Conservation (phyloP, 2,888 invertebrate genomes). For the Cosmia trapezina region DNA sequence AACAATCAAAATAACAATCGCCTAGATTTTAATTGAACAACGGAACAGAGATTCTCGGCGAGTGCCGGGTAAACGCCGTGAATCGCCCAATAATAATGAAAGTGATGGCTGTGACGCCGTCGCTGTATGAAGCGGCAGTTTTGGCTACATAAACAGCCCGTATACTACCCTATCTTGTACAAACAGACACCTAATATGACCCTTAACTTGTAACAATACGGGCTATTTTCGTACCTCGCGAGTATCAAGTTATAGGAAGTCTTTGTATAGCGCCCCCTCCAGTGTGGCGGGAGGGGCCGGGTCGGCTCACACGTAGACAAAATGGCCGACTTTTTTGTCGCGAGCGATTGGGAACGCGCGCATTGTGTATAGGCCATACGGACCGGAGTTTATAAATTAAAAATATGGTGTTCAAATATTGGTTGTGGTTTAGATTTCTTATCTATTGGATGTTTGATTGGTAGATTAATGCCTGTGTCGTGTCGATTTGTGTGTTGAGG, state of each 20-base stretch:
- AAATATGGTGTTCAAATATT: constrained; percentile 60
- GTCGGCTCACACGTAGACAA: constrained; percentile 85
- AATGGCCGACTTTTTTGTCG: constrained; percentile 86
- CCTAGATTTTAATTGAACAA: constrained; percentile 86
- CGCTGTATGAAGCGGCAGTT: constrained; percentile 90
- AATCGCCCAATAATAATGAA: constrained; percentile 91
- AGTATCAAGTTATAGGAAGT: constrained; percentile 70
- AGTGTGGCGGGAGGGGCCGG: constrained; percentile 81
- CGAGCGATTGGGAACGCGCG: constrained; percentile 65
- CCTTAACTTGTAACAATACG: constrained; percentile 66
- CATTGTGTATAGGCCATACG: constrained; percentile 56
- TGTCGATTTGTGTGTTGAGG: constrained; percentile 22
- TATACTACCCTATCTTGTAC: constrained; percentile 79
- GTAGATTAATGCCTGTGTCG: constrained; percentile 18
- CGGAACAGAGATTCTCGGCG: constrained; percentile 84
- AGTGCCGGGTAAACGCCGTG: constrained; percentile 88
- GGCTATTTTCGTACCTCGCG: constrained; percentile 62
- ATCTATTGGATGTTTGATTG: constrained; percentile 34
- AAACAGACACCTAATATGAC: constrained; percentile 59
- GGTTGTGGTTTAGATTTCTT: constrained; percentile 29
- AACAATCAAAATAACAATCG: constrained; percentile 83
- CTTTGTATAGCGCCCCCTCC: constrained; percentile 80
- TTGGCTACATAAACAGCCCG: constrained; percentile 91
- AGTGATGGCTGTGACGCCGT: constrained; percentile 89
- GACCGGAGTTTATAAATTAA: constrained; percentile 50